Percentiles rank a stretch among this genome's conserved stretches.
Conservation (phyloP, 1,140 invertebrate genomes). For the Drosophila funebris region DNA sequence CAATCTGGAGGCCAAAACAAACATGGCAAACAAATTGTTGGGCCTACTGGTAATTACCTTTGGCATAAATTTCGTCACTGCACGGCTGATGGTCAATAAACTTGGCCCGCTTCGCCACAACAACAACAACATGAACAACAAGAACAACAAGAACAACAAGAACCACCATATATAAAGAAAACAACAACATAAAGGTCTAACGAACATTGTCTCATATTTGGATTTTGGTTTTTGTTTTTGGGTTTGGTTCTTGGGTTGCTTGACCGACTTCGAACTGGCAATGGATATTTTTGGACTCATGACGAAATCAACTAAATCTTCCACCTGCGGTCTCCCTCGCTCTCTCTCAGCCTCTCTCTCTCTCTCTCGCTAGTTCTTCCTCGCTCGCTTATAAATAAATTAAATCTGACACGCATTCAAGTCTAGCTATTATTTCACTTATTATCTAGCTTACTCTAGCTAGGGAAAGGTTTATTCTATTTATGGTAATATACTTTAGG, state of each 20-base stretch:
- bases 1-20: conserved; percentile 25
- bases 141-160: conserved; percentile 23
- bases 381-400: conserved; percentile 50
- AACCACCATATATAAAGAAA: too few relatives aligned
- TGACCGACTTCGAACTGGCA: conserved; percentile 46
- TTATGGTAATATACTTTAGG: not conserved
- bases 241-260: conserved; percentile 38
- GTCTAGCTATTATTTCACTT: conserved; percentile 43
- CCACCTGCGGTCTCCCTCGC: conserved; percentile 8
- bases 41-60: conserved; percentile 47
- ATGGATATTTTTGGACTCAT: conserved; percentile 65
- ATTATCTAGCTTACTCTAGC: not conserved
- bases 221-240: conserved; percentile 42
- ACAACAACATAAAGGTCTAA: conserved; percentile 2
- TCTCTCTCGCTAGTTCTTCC: not conserved
- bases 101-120: conserved; percentile 18
- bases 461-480: not conserved
- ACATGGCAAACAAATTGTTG: conserved; percentile 43
- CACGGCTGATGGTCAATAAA: conserved; percentile 55
- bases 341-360: not conserved
- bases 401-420: conserved; percentile 61
- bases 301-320: conserved; percentile 55
- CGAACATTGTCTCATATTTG: conserved; percentile 51
- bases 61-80: conserved; percentile 47
- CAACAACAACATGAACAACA: conserved; percentile 23